These are phyloP conservation scores for Lysandra bellargus DNA, from an alignment of 2,888 invertebrate genomes.

Conservation along the genomic window DNA sequence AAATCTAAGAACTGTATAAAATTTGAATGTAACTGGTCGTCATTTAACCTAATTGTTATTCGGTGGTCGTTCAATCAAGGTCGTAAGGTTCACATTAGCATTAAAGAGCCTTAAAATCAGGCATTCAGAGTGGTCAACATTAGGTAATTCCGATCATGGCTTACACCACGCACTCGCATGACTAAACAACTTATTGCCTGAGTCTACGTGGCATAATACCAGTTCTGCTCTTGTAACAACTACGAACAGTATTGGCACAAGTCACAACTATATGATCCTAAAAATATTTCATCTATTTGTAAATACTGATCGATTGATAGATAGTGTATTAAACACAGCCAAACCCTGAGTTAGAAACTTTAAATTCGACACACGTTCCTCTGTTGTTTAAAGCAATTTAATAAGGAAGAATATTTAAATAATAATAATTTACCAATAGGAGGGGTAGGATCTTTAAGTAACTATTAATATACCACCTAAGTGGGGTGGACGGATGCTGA, in stretches of 20 bases:
- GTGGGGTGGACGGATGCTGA: too few species aligned
- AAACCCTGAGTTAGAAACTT: too few species aligned
- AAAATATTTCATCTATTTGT: background rate
- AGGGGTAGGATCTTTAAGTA: too few species aligned
- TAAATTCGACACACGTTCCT: too few species aligned
- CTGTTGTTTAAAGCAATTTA: too few species aligned
- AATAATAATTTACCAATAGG: too few species aligned
- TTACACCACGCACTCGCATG: conserved; percentile 50
- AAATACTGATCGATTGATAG: background rate
- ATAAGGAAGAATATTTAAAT: too few species aligned
- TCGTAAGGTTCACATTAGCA: conserved; percentile 57
- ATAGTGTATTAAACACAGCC: background rate
- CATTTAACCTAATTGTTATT: conserved; percentile 39
- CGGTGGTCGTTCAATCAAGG: conserved; percentile 54
- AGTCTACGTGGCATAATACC: conserved; percentile 19
- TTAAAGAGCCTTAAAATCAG: conserved; percentile 48
- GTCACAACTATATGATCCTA: background rate
- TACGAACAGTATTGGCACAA: background rate
- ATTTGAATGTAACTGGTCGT: background rate
- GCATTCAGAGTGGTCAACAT: conserved; percentile 58
- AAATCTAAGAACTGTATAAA: background rate
- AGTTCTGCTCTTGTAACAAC: conserved; percentile 3
- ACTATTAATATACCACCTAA: too few species aligned
- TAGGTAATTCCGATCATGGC: conserved; percentile 63
- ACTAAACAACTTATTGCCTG: conserved; percentile 25